A percentile compares a stretch with the other conserved stretches of the same genome.
These are phyloP conservation scores for Plutomurus gul DNA, from an alignment of 1,140 invertebrate genomes.

Conservation along the genomic window DNA sequence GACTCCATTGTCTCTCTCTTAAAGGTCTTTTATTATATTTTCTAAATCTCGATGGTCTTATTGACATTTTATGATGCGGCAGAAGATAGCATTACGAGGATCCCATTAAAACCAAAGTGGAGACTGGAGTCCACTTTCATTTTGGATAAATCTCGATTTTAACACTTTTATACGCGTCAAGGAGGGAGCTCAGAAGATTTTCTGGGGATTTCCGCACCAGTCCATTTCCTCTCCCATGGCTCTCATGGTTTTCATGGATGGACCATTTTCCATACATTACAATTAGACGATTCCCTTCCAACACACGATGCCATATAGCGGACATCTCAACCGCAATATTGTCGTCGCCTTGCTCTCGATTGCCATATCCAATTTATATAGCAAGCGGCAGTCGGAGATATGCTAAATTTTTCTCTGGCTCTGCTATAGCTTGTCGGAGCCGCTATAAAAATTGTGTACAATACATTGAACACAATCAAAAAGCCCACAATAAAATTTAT, in stretches of 20 bases:
- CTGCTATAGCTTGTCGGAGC: background rate
- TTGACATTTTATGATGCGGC: slow-evolving; percentile 51
- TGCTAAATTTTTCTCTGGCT: background rate
- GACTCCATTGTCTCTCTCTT: slow-evolving; percentile 32
- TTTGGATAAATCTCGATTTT: slow-evolving; percentile 51
- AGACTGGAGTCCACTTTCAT: slow-evolving; percentile 43
- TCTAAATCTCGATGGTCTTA: slow-evolving; percentile 47
- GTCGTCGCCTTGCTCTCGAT: background rate
- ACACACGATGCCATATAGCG: background rate
- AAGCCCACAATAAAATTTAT: background rate
- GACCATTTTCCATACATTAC: slow-evolving; percentile 39
- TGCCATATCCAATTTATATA: background rate
- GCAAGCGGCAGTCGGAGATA: background rate
- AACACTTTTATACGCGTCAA: slow-evolving; percentile 49
- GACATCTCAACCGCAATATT: slow-evolving; percentile 15
- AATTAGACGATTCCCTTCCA: slow-evolving; percentile 26
- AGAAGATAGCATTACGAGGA: slow-evolving; percentile 40
- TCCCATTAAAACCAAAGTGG: slow-evolving; percentile 48
- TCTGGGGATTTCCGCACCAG: slow-evolving; percentile 15
- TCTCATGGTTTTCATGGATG: slow-evolving; percentile 35
- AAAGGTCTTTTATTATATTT: slow-evolving; percentile 45
- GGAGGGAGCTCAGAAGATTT: slow-evolving; percentile 32
- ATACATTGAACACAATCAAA: background rate
- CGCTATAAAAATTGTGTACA: too few species aligned
- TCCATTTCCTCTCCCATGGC: slow-evolving; percentile 28